Evolutionary conservation across 2,113 vertebrate species (phyloP), one percentile per base, ranked within the genome.

Genomic region (Mobula birostris): DNA sequence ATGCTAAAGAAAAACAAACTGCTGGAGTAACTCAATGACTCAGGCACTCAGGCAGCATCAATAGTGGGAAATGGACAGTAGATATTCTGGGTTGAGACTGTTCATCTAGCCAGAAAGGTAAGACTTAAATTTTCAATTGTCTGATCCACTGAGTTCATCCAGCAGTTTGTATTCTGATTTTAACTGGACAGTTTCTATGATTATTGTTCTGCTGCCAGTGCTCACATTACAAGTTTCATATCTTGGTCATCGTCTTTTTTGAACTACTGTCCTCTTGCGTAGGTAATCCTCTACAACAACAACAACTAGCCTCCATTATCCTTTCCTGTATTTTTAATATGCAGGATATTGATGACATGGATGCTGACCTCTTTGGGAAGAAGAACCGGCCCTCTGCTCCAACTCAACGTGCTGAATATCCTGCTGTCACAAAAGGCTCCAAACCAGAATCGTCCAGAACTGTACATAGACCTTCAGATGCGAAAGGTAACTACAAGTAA

Each of bases 281-380:
- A 66, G 85, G 29, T 66, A 90, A 32, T 32, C 29, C 5, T 32
- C 14, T 77, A n/a, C 77, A 1, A 36, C 29, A 1, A 36, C 29
- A 56, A 61, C 29, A 7, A 29, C 56, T 0, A n/a, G 14, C 27
- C 9, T 79, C n/a, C 48, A 79, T 58, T n/a, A 17, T 29, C n/a
- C 14, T 36, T 7, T 36, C 61, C 21, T 85, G 83, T 94, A 58
- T 48, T 66, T 93, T 15, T 24, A 0, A 36, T 93, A 40, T 74
- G 68, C 95, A 98, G 98, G 96, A 97, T 87, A 96, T 98, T 66
- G 98, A 98, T 0, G 97, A 97, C 58, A 96, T 98, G 97, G 98
- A 98, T 3, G 97, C 96, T 5, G 97, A 98, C 29, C 96, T 98
- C 78, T 96, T 98, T 94, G 95, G 96, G 77, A 95, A 95, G 61